These are phyloP conservation scores for Labeo rohita DNA, from an alignment of 2,113 vertebrate species.

Conservation along the genomic window DNA sequence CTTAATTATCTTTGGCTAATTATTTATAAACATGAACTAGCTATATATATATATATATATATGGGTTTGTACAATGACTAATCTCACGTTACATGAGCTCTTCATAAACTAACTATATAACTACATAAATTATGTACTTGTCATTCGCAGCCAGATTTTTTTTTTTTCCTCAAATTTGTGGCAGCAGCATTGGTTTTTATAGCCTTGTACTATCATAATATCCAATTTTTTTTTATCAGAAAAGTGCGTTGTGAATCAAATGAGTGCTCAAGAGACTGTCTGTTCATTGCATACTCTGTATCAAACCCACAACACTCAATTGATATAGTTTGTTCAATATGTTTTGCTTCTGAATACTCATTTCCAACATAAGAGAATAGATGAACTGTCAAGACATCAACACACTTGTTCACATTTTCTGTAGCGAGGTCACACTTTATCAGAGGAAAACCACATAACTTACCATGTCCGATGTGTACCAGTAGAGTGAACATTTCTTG, in stretches of 20 bases:
- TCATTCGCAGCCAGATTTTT: no score
- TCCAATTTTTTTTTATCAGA: not conserved
- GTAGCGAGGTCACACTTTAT: not conserved
- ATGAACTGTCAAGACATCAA: not conserved
- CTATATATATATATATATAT: no score
- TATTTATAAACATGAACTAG: no score
- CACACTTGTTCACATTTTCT: not conserved
- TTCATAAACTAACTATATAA: no score
- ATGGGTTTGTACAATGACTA: no score
- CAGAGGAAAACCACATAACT: slow-evolving; percentile 64
- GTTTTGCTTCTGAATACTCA: not conserved
- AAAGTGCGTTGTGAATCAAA: not conserved
- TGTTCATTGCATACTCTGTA: not conserved
- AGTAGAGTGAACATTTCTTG: slow-evolving; percentile 84
- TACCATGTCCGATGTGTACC: slow-evolving; percentile 84
- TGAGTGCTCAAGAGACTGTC: not conserved
- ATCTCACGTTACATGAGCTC: no score
- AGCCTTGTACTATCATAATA: no score
- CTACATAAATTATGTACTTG: no score
- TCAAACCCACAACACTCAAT: not conserved
- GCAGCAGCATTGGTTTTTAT: no score
- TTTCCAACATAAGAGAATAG: not conserved
- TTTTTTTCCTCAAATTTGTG: no score
- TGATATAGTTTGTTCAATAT: not conserved
- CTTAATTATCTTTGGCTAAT: no score